Evolutionary conservation across 2,797 vertebrate genomes (phyloP).

Genomic region (Tauraco hartlaubi): DNA sequence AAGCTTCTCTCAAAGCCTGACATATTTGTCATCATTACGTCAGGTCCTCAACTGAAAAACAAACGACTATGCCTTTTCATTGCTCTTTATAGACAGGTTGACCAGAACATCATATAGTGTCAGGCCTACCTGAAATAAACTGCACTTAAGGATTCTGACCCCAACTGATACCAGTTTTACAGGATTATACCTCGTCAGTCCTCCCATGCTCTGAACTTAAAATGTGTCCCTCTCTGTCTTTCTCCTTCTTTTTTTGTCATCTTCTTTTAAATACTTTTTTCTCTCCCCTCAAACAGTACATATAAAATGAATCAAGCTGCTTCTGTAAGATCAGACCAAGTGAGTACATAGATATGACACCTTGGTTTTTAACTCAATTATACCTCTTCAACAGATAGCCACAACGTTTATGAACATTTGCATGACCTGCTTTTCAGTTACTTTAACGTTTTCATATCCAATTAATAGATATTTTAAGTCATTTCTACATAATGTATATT

Average conservation of each 20-base stretch:
- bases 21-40: not conserved
- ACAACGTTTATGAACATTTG: not conserved
- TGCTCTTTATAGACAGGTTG: not conserved
- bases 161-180: not conserved
- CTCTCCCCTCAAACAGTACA: not conserved
- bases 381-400: not conserved
- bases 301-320: not conserved
- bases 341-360: not conserved
- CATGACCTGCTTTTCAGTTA: not conserved
- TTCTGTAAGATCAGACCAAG: not conserved
- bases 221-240: not conserved
- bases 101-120: not conserved
- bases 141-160: not conserved
- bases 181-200: not conserved
- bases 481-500: not conserved
- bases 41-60: not conserved
- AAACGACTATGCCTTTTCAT: not conserved
- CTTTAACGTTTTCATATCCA: not conserved
- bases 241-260: not conserved
- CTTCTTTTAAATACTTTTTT: not conserved
- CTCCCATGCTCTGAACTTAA: not conserved
- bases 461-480: not conserved
- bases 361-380: not conserved
- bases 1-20: not conserved
- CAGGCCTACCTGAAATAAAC: not conserved